Percentiles rank a stretch among this genome's conserved stretches.
Evolutionary conservation across 2,888 invertebrate species (phyloP).

Genomic region (Fissipunctia ypsillon): DNA sequence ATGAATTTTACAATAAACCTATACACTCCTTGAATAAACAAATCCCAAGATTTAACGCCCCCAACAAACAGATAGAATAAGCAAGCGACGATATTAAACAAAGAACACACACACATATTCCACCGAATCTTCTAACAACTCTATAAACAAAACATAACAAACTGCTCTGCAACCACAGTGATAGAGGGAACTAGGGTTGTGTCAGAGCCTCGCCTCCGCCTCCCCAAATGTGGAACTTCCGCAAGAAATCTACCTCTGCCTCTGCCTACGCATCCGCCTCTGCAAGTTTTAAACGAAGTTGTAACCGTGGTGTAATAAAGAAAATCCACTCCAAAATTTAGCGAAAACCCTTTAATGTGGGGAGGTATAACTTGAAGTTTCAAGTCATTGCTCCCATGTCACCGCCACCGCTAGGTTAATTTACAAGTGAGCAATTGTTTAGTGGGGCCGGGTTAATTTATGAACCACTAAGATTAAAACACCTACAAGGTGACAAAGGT

Average conservation of each 20-base stretch:
- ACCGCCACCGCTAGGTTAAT: no score
- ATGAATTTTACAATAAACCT: neutral
- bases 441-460: no score
- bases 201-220: neutral
- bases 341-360: no score
- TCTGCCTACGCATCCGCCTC: neutral
- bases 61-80: neutral
- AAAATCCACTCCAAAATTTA: no score
- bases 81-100: conserved; percentile 3
- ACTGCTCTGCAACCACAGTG: conserved; percentile 5
- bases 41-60: neutral
- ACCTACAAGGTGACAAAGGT: no score
- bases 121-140: neutral
- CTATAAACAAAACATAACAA: conserved; percentile 15
- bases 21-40: neutral
- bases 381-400: no score
- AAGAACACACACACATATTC: neutral
- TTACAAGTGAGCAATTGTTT: no score
- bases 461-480: no score
- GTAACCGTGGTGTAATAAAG: no score
- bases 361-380: no score
- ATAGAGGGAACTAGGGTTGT: neutral
- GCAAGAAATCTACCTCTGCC: neutral
- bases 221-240: neutral
- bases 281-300: neutral